Base-by-base conservation (phyloP, 2,888 invertebrate genomes). In the Pachydiplax longipennis region DNA sequence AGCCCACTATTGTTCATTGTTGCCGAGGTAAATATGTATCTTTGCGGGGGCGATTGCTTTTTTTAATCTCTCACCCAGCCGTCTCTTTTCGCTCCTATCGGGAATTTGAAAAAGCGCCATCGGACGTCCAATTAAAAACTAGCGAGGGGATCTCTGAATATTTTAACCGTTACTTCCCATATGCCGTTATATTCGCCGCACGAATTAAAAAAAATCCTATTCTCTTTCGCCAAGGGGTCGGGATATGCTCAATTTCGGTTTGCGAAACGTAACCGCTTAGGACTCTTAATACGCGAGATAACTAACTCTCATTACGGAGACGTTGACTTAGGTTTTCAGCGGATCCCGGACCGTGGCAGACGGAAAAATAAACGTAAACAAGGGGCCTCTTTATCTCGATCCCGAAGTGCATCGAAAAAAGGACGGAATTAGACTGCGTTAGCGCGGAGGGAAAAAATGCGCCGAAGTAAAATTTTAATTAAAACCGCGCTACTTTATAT, bases 391-490 rank as follows among this genome's bases (percentile, higher is more conserved):
- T 10, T 31, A 25, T 73, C 25, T 25, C 73, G 25, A 53, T 31
- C 2, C 73, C 25, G 25, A 31, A 73, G 25, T 31, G 31, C 37
- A 15, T 61, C 10, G 37, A 61, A 58, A 87, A 37, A 61, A 37
- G n/a, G 15, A 53, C 53, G 40, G 44, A 53, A 83, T 83, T 31
- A 18, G 53, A 44, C n/a, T 83, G n/a, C 53, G 53, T 53, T 53
- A 18, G 53, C 53, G 73, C 73, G 8, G 73, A 12, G 73, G 31
- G 31, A 73, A 73, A 31, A 87, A 65, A 37, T 40, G 35, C 58
- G 37, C 65, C 61, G 37, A n/a, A 65, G 58, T 61, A 65, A 87
- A 61, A 87, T 87, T 87, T 87, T 87, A 87, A 87, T 87, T 87
- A 87, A 61, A 87, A 61, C 87, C 61, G 37, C 87, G 37, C 35